Evolutionary conservation across 1,140 invertebrate genomes (phyloP).

Genomic region (Xylocopa sonorina): DNA sequence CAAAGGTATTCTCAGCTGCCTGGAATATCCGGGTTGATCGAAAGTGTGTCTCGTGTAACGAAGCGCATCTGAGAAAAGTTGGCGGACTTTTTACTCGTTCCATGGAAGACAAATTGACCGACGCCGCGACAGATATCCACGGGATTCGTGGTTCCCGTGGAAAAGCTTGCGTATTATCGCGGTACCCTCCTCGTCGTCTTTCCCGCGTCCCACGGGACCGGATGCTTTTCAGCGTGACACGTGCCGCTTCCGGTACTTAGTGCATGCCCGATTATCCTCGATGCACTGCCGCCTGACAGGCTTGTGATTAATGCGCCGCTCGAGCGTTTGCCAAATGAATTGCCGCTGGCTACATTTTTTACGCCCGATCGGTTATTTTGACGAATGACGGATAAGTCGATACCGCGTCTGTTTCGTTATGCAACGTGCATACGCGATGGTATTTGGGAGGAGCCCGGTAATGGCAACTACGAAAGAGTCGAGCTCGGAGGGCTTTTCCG

Average conservation of each 20-base stretch:
- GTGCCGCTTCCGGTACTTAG: neutral
- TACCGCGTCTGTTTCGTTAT: neutral
- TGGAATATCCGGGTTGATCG: conserved; percentile 7
- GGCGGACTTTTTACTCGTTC: neutral
- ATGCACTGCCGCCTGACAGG: neutral
- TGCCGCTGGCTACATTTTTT: neutral
- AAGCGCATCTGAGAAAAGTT: neutral
- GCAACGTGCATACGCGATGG: no score
- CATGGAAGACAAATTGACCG: conserved; percentile 11
- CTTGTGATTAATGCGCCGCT: neutral
- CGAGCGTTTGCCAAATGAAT: neutral
- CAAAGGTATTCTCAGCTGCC: neutral
- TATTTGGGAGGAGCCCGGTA: no score
- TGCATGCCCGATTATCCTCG: neutral
- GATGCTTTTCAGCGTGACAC: neutral
- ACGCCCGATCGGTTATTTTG: neutral
- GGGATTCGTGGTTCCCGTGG: neutral
- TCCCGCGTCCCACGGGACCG: no score
- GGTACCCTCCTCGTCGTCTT: neutral
- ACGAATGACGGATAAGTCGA: neutral
- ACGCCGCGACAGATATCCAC: conserved; percentile 11
- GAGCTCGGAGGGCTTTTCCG: neutral
- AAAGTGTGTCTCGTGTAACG: neutral
- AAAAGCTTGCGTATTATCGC: neutral
- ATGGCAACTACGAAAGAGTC: no score